Evolutionary conservation across 2,113 vertebrate genomes (phyloP).

Genomic region (Burhinus oedicnemus): DNA sequence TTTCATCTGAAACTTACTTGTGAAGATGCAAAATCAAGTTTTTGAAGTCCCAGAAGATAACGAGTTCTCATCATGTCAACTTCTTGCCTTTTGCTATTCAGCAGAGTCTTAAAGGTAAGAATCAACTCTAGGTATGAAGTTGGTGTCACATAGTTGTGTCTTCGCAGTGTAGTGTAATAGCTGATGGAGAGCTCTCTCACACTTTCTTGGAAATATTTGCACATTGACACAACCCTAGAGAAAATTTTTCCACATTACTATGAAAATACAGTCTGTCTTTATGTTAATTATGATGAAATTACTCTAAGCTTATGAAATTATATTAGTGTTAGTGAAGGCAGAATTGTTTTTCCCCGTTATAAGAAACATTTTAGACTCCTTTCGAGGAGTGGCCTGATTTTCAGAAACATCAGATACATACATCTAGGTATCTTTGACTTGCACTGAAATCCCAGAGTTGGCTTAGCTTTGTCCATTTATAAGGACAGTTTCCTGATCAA

Average conservation of each 20-base stretch:
- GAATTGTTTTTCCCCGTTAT: not conserved
- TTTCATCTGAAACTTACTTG: conserved; percentile 76
- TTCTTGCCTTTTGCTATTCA: conserved; percentile 85
- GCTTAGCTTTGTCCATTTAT: not conserved
- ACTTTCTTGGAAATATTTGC: conserved; percentile 90
- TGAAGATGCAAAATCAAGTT: conserved; percentile 89
- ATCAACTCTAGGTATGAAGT: conserved; percentile 93
- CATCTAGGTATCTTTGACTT: not conserved
- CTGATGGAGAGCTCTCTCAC: conserved; percentile 79
- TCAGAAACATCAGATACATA: not conserved
- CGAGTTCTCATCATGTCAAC: conserved; percentile 83
- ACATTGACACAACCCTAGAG: conserved; percentile 89
- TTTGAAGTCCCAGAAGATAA: conserved; percentile 87
- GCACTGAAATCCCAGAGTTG: not conserved
- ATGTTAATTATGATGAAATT: not conserved
- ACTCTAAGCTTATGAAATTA: not conserved
- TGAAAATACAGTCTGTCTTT: not conserved
- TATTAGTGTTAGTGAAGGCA: not conserved
- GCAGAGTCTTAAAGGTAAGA: conserved; percentile 88
- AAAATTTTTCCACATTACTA: not conserved
- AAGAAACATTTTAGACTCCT: not conserved
- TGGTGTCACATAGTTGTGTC: conserved; percentile 93
- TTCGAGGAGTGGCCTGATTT: not conserved
- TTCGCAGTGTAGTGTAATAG: conserved; percentile 80
- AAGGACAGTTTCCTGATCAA: not conserved